Evolutionary conservation across 1,140 invertebrate genomes (phyloP).

Genomic region (Scylla paramamosain): DNA sequence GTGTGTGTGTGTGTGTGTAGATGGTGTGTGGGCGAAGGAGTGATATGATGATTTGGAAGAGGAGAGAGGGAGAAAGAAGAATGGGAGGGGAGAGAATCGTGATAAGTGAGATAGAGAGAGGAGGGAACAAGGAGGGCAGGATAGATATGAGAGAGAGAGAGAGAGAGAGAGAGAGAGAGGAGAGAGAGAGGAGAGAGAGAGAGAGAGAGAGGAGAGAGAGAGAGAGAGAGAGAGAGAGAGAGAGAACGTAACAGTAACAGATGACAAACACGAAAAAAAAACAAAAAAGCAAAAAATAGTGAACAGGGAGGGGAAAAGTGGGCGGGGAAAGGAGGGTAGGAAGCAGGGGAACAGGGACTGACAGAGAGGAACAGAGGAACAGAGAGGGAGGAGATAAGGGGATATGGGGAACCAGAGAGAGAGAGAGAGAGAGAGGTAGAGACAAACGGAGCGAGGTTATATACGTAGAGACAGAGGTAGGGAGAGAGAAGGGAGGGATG

Average conservation of each 20-base stretch:
- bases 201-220: background rate
- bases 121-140: background rate
- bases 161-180: background rate
- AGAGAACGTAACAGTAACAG: too few relatives aligned
- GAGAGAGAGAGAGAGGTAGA: conserved; percentile 4
- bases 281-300: too few relatives aligned
- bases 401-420: background rate
- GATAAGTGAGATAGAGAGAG: background rate
- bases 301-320: too few relatives aligned
- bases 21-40: background rate
- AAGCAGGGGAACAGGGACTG: too few relatives aligned
- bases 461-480: background rate
- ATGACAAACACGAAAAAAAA: too few relatives aligned
- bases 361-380: background rate
- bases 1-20: too few relatives aligned
- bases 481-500: background rate
- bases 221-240: too few relatives aligned
- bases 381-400: background rate
- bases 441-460: background rate
- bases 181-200: background rate
- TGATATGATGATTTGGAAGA: background rate
- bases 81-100: background rate
- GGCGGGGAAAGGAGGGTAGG: too few relatives aligned
- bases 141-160: background rate
- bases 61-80: background rate